Evolutionary conservation across 2,113 vertebrate species (phyloP), one percentile per base, ranked within the genome.

Genomic region (Eira barbara): DNA sequence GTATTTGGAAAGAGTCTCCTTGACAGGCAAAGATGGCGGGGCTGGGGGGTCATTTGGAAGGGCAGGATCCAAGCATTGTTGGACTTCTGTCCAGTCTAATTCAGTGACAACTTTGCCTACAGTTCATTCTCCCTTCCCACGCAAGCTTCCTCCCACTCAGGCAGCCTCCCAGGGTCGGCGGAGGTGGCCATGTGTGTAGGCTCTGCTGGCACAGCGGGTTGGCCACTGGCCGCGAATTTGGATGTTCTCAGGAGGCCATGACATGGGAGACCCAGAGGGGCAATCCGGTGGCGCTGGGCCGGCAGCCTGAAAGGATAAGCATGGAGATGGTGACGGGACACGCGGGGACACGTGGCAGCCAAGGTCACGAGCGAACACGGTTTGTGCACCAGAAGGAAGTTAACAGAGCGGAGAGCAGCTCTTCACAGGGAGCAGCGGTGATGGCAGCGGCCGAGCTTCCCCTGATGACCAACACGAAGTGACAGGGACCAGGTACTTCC

Each of bases 401-500:
- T 47, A 4, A 10, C 8, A 21, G 49, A 42, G 36, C 21, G 4
- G 25, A 74, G 55, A 20, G 36, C 15, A 49, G 15, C 17, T 27
- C 15, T 9, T 9, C 45, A 11, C 17, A 17, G 6, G 73, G 71
- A 27, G 39, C 13, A 4, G 39, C 1, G 29, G 73, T 4, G 13
- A 49, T 0, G 9, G 45, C 9, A 3, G 29, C 0, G 4, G 3
- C 7, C 0, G 42, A 23, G 63, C 42, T 17, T 29, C 83, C 82
- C n/a, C 42, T 49, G 8, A 17, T 2, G 31, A n/a, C 31, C 61
- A 21, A 25, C 8, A 7, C 1, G 6, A 13, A 47, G 59, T 5
- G n/a, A 29, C n/a, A 25, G 25, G 39, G n/a, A 31, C 15, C 67
- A 57, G 69, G 21, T 31, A 11, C 5, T 20, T 13, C 18, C 52